Base-by-base conservation (phyloP, 2,888 invertebrate genomes). In the Melanchra persicariae region DNA sequence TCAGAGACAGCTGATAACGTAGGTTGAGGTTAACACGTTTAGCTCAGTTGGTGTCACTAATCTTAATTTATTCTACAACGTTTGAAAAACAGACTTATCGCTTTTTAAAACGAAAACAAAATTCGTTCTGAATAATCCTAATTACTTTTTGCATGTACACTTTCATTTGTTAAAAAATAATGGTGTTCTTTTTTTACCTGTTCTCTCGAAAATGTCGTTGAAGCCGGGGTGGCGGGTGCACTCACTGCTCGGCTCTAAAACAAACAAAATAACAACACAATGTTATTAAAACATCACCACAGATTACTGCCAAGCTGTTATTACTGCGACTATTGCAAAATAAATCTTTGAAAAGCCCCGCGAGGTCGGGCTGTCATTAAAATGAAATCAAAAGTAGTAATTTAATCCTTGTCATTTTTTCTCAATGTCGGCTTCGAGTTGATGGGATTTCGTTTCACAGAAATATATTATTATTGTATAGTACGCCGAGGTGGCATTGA, bases 161-260 rank as follows among this genome's bases (percentile, higher is more conserved):
- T 40, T 65, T 26, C 17, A 22, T 26, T 74, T 37, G 2, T 2
- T 51, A 6, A n/a, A 70, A 57, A 43, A 58, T 1, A 30, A 22
- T 47, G 19, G 2, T 24, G 19, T 49, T 17, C 12, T n/a, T n/a
- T 24, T 87, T 89, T 83, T 85, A 96, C 95, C 88, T 93, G 92
- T 78, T 95, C 94, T 86, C 94, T 92, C 54, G 88, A 85, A 85
- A 92, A 93, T 59, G 91, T 87, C 6, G 91, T 85, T 49, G 91
- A 87, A n/a, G 92, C 93, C 24, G 96, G 95, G 57, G 95, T 93
- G 70, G 93, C 93, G 17, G 96, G 96, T 49, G 96, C 96, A 87
- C 96, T 96, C 75, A 95, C 93, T 71, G 96, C 93, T 88, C 96
- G 93, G 74, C 92, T 91, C 96, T 96, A 90, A 72, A 94, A 94